Conservation (phyloP, 2,888 invertebrate species). For the Nebria brevicollis region DNA sequence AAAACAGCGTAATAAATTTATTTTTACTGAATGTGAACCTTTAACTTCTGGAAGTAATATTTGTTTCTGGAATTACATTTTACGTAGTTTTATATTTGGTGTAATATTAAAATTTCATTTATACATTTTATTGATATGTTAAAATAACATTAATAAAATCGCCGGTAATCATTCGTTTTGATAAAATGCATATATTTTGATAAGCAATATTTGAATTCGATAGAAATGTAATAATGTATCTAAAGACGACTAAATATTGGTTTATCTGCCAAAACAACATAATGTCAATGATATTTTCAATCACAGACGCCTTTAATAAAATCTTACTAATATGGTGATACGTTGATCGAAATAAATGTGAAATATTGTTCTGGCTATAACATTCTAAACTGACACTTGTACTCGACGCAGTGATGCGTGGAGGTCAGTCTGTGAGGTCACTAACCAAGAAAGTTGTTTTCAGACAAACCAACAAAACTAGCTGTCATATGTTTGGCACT, state of each 20-base stretch:
- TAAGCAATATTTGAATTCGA: no score
- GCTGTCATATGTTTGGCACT: slow-evolving; percentile 24
- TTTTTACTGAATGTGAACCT: no score
- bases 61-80: no score
- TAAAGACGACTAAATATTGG: not conserved
- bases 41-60: no score
- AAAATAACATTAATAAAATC: no score
- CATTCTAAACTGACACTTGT: slow-evolving; percentile 38
- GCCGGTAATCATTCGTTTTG: no score
- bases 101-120: no score
- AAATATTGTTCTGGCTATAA: slow-evolving; percentile 28
- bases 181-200: no score
- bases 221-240: no score
- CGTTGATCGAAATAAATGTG: slow-evolving; percentile 11
- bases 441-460: slow-evolving; percentile 42
- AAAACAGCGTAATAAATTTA: no score
- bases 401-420: slow-evolving; percentile 35
- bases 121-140: no score
- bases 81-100: no score
- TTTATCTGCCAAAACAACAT: not conserved
- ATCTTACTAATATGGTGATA: slow-evolving; percentile 32
- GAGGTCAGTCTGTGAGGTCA: slow-evolving; percentile 44
- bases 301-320: slow-evolving; percentile 12
- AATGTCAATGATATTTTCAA: not conserved
- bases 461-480: slow-evolving; percentile 11